These are phyloP conservation scores for Verasper variegatus DNA, from an alignment of 2,113 vertebrate genomes.

Conservation along the genomic window DNA sequence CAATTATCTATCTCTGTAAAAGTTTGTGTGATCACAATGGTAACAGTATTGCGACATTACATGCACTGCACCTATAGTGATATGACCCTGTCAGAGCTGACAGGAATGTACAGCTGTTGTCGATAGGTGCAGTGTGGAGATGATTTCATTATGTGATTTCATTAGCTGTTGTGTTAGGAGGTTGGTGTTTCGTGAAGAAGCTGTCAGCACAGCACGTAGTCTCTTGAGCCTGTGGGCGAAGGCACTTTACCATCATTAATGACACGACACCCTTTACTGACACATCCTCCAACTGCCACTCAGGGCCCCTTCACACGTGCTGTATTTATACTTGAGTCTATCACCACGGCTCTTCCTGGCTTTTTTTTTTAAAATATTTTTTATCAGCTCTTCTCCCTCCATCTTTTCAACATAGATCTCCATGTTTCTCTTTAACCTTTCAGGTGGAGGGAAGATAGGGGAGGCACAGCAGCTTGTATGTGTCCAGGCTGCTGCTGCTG, in stretches of 20 bases:
- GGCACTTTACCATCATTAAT: slow-evolving; percentile 22
- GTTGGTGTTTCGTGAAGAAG: neutral
- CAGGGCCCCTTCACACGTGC: neutral
- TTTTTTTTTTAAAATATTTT: neutral
- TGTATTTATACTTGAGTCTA: slow-evolving; percentile 18
- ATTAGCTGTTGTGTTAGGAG: neutral
- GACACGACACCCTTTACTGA: slow-evolving; percentile 33
- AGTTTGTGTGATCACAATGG: neutral
- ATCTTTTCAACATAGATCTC: neutral
- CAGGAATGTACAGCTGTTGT: too few relatives aligned
- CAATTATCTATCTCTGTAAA: neutral
- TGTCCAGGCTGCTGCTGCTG: slow-evolving; percentile 2
- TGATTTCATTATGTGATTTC: slow-evolving; percentile 19
- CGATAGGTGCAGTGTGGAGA: too few relatives aligned
- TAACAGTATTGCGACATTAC: neutral
- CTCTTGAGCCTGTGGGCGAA: neutral
- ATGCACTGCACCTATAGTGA: neutral
- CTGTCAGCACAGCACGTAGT: slow-evolving; percentile 6
- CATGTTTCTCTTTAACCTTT: slow-evolving; percentile 31
- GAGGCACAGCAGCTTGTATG: neutral
- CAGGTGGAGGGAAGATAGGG: neutral
- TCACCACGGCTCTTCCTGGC: neutral
- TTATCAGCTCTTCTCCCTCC: neutral
- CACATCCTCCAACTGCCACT: slow-evolving; percentile 41
- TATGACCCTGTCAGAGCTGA: too few relatives aligned